Conservation (phyloP, 35 echinoderm and acorn worm species). For the Hemicentrotus pulcherrimus region DNA sequence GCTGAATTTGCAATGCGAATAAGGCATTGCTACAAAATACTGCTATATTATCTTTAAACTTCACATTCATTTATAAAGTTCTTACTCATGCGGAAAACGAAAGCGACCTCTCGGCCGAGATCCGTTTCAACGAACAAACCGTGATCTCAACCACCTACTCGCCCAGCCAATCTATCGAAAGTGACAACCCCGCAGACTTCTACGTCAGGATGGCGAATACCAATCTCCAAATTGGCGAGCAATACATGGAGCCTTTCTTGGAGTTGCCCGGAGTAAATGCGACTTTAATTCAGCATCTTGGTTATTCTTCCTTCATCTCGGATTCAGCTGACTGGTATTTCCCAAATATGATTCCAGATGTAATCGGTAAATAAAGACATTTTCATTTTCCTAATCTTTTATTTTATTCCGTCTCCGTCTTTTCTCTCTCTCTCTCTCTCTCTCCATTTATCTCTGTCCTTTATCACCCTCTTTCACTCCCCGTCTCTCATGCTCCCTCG, state of each 20-base stretch:
- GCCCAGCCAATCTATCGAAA: neutral
- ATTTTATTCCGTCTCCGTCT: neutral
- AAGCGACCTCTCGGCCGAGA: neutral
- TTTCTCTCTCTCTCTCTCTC: neutral
- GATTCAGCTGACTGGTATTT: constrained; percentile 47
- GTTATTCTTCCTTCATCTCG: constrained; percentile 27
- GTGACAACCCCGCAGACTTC: neutral
- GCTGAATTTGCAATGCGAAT: no score
- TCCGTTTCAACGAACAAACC: neutral
- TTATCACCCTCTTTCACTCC: neutral
- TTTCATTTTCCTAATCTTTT: neutral
- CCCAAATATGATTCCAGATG: neutral
- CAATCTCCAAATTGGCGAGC: constrained; percentile 6
- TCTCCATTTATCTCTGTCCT: neutral
- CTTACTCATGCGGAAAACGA: neutral
- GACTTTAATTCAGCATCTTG: neutral
- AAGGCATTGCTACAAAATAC: neutral
- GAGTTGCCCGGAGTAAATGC: neutral
- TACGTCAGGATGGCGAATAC: neutral
- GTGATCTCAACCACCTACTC: neutral
- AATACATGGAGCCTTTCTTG: neutral
- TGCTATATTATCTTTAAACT: no score
- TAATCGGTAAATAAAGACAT: neutral
- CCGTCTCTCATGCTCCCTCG: neutral
- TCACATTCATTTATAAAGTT: neutral